Conservation (phyloP, 2,113 vertebrate genomes). For the Equus przewalskii region DNA sequence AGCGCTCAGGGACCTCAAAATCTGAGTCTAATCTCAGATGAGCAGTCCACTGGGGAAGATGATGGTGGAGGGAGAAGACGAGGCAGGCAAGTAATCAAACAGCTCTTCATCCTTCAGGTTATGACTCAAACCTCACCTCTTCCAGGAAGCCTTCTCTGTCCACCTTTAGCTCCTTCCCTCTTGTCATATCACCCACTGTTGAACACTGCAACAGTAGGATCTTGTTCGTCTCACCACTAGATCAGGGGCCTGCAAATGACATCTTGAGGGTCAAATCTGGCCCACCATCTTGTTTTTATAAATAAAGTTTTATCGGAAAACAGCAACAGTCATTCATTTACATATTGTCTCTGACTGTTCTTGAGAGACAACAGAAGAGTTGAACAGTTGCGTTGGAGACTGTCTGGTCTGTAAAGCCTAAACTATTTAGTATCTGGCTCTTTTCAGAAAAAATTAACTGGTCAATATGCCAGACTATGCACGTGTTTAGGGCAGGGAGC, state of each 20-base stretch:
- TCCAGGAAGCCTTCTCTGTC: background rate
- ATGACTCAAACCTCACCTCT: background rate
- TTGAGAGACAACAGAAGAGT: background rate
- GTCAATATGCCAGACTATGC: background rate
- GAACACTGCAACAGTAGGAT: background rate
- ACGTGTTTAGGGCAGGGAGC: background rate
- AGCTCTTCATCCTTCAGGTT: background rate
- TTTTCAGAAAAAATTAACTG: background rate
- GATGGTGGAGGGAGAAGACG: background rate
- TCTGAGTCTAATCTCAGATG: background rate
- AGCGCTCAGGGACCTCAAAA: background rate
- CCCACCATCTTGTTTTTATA: background rate
- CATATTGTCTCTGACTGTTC: background rate
- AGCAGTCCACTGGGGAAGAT: background rate
- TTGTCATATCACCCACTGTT: background rate
- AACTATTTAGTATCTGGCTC: background rate
- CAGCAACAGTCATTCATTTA: background rate
- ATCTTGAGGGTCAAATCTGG: background rate
- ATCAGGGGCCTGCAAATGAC: background rate
- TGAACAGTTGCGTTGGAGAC: background rate
- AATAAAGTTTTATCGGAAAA: conserved; percentile 44
- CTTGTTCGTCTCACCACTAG: background rate
- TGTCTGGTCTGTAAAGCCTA: background rate
- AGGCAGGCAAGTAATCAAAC: background rate
- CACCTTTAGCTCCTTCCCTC: rapidly evolving